A percentile compares a stretch with the other conserved stretches of the same genome.
phyloP scores from a whole-genome alignment of 2,797 vertebrate genomes.

The Leucoraja ocellata region DNA sequence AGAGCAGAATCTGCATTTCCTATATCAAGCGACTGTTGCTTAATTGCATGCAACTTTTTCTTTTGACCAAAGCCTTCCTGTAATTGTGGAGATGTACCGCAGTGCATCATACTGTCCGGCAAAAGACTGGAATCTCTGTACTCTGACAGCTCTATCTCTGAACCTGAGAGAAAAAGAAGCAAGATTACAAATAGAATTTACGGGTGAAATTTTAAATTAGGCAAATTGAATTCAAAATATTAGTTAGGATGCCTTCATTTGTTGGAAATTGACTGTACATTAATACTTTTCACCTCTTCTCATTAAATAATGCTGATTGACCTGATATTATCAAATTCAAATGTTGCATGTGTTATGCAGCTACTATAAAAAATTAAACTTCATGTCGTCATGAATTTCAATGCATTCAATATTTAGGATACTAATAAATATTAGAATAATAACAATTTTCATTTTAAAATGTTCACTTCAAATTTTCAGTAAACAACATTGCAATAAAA shows the following conservation, averaged over 20 bases:
- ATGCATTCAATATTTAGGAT: background rate
- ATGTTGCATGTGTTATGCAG: background rate
- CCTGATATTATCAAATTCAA: background rate
- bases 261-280: background rate
- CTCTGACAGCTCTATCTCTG: conserved; percentile 94
- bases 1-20: conserved; percentile 91
- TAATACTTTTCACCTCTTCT: background rate
- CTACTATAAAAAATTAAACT: background rate
- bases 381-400: background rate
- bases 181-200: conserved; percentile 16
- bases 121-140: conserved; percentile 83
- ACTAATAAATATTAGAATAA: background rate
- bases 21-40: conserved; percentile 98
- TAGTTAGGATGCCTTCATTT: background rate
- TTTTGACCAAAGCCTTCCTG: conserved; percentile 90
- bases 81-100: conserved; percentile 52
- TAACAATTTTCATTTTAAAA: no score
- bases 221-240: background rate
- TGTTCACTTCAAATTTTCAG: no score
- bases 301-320: background rate
- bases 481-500: no score
- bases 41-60: conserved; percentile 91
- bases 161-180: conserved; percentile 63
- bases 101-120: conserved; percentile 91
- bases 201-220: background rate